Conservation (phyloP, 1,140 invertebrate species). For the Saccostrea glomerata region DNA sequence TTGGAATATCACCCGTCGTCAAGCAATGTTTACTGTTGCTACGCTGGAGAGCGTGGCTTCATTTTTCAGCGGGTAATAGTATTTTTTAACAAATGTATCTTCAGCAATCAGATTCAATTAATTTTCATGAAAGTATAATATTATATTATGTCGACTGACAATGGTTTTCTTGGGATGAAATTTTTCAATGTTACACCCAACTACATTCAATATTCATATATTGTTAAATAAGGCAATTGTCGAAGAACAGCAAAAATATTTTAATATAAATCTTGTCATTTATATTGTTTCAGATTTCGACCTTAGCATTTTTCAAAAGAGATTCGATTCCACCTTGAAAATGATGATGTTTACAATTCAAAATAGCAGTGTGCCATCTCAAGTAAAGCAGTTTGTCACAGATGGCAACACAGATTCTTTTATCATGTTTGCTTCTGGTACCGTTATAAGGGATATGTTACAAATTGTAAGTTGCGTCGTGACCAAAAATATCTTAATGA, state of each 20-base stretch:
- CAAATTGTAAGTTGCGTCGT: neutral
- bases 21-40: too few relatives aligned
- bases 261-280: neutral
- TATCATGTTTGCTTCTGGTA: conserved; percentile 16
- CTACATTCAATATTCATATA: too few relatives aligned
- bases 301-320: conserved; percentile 29
- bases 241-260: neutral
- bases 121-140: too few relatives aligned
- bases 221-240: too few relatives aligned
- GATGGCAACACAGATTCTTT: conserved; percentile 38
- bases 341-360: conserved; percentile 17
- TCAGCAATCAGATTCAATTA: too few relatives aligned
- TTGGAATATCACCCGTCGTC: too few relatives aligned
- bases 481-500: neutral
- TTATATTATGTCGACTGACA: too few relatives aligned
- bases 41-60: too few relatives aligned
- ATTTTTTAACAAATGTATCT: too few relatives aligned
- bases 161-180: too few relatives aligned
- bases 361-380: neutral
- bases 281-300: conserved; percentile 34
- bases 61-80: too few relatives aligned
- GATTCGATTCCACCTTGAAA: neutral
- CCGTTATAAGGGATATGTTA: neutral
- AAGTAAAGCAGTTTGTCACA: neutral
- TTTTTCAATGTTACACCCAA: too few relatives aligned